Percentiles rank a stretch among this genome's conserved stretches.
Conservation (phyloP, 53 echinoderm and acorn worm genomes). For the Antedon mediterranea region DNA sequence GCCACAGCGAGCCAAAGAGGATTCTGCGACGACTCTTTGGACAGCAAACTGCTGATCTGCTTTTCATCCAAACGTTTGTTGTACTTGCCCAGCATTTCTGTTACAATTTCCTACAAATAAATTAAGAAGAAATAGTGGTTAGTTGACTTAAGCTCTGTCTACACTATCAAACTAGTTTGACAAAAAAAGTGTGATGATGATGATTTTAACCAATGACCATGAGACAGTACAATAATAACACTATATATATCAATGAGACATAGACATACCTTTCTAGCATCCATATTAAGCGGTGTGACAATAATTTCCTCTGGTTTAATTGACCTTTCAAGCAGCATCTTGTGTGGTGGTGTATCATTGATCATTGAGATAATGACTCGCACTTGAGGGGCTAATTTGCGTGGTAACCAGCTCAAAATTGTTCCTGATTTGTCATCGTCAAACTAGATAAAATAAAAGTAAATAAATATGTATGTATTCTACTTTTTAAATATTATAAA, state of each 20-base stretch:
- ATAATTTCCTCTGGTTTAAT: conserved; percentile 50
- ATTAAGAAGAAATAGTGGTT: neutral
- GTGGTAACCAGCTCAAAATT: conserved; percentile 76
- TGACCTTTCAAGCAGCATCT: conserved; percentile 49
- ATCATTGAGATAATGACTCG: conserved; percentile 88
- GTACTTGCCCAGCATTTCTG: conserved; percentile 70
- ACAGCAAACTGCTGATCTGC: conserved; percentile 69
- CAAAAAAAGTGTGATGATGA: no score
- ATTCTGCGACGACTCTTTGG: conserved; percentile 96
- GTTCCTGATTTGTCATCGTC: conserved; percentile 70
- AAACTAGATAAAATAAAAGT: conserved; percentile 30
- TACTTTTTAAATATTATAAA: no score
- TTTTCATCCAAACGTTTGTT: conserved; percentile 76
- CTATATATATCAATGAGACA: no score
- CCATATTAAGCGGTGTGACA: conserved; percentile 83
- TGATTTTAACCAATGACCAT: no score
- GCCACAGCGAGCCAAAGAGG: conserved; percentile 90
- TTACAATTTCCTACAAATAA: conserved; percentile 58
- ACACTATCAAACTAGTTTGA: no score
- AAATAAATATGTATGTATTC: neutral
- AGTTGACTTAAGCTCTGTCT: no score
- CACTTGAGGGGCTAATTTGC: conserved; percentile 74
- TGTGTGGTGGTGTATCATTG: conserved; percentile 78
- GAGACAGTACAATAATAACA: no score
- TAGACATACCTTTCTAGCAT: conserved; percentile 60